phyloP scores from a whole-genome alignment of 2,888 invertebrate genomes.

The Philereme vetulata region DNA sequence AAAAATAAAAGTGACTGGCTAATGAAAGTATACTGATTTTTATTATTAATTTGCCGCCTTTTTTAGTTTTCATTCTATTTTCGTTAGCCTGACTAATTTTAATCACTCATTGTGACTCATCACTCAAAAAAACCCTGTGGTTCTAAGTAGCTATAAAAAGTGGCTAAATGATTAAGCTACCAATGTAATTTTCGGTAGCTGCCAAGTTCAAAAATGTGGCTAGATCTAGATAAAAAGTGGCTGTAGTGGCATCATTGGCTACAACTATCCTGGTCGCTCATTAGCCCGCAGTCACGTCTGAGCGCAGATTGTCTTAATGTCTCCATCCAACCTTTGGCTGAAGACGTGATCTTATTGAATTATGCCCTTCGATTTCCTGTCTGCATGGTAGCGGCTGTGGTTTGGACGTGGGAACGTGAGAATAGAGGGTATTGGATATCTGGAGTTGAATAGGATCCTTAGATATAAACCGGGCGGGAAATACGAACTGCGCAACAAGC shows the following conservation, averaged over 20 bases:
- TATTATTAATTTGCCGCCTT: no score
- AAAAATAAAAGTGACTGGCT: no score
- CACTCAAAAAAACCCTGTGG: no score
- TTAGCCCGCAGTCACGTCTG: slow-evolving; percentile 38
- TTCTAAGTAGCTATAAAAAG: no score
- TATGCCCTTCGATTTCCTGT: slow-evolving; percentile 41
- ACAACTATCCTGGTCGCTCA: slow-evolving; percentile 25
- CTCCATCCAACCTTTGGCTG: slow-evolving; percentile 27
- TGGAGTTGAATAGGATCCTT: slow-evolving; percentile 10
- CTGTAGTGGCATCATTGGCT: background rate
- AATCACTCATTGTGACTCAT: no score
- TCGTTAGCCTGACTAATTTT: no score
- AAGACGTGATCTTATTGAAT: slow-evolving; percentile 42
- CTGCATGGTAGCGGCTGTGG: slow-evolving; percentile 22
- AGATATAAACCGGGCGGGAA: slow-evolving; percentile 2
- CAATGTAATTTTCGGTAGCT: no score
- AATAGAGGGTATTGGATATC: slow-evolving; percentile 14
- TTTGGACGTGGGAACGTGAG: slow-evolving; percentile 18
- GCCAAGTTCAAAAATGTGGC: no score
- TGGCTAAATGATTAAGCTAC: no score
- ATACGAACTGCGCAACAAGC: background rate
- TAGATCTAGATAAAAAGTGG: no score
- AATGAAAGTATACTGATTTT: no score
- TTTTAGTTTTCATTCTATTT: no score
- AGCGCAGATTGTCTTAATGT: slow-evolving; percentile 45